Conservation (phyloP, 30 jellyfish, hydroid and myxozoan genomes). For the Sanderia malayensis region DNA sequence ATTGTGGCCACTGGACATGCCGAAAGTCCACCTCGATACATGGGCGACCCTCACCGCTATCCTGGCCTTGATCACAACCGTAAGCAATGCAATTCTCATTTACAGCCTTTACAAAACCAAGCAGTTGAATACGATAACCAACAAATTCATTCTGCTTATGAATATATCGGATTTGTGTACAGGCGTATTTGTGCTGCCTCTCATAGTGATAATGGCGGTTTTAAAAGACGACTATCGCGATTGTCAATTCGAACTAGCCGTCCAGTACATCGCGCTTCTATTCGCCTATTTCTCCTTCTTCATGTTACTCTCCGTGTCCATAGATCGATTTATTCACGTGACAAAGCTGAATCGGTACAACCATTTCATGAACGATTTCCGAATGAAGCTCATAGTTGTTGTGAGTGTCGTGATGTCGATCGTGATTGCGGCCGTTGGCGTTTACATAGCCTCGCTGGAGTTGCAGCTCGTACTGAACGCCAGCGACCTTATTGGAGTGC, state of each 20-base stretch:
- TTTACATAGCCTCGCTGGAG: not conserved
- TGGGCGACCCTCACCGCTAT: not conserved
- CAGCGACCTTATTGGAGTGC: not conserved
- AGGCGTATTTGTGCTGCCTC: slow-evolving; percentile 30
- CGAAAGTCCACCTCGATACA: not conserved
- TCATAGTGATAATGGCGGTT: not conserved
- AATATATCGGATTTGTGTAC: slow-evolving; percentile 45
- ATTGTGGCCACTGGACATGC: slow-evolving; percentile 12
- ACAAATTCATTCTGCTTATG: slow-evolving; percentile 34
- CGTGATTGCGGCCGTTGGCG: not conserved
- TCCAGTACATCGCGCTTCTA: not conserved
- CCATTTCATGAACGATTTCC: slow-evolving; percentile 28
- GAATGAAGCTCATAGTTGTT: slow-evolving; percentile 30
- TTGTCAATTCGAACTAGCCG: slow-evolving; percentile 19
- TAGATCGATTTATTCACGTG: slow-evolving; percentile 38
- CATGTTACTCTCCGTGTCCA: slow-evolving; percentile 12
- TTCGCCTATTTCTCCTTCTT: slow-evolving; percentile 32
- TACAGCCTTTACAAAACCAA: slow-evolving; percentile 38
- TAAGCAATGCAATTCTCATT: slow-evolving; percentile 21
- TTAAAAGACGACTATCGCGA: slow-evolving; percentile 3
- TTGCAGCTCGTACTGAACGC: slow-evolving; percentile 12
- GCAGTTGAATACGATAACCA: slow-evolving; percentile 47
- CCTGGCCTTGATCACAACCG: slow-evolving; percentile 4
- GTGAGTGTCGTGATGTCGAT: slow-evolving; percentile 16
- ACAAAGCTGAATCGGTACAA: slow-evolving; percentile 35